A percentile compares a stretch with the other conserved stretches of the same genome.
Conservation (phyloP, 2,113 vertebrate species). For the Polyodon spathula region DNA sequence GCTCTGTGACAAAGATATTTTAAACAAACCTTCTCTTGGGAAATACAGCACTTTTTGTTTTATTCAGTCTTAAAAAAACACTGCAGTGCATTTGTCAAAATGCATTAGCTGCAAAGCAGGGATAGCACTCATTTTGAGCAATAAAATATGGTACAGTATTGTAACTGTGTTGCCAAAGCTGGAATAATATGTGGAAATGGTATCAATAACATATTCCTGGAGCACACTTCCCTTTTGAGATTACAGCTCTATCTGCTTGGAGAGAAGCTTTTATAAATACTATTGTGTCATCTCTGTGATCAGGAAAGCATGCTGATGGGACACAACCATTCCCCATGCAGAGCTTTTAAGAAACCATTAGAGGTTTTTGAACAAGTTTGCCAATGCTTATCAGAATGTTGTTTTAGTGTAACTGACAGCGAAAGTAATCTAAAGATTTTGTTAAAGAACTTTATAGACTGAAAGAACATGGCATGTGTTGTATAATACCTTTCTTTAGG, state of each 20-base stretch:
- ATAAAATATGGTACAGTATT: constrained; percentile 38
- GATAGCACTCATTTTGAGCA: constrained; percentile 31
- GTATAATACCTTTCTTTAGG: too few species aligned
- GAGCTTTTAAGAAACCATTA: constrained; percentile 55
- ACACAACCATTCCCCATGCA: constrained; percentile 53
- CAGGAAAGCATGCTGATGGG: constrained; percentile 44
- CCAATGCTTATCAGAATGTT: constrained; percentile 40
- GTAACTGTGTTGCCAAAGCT: constrained; percentile 47
- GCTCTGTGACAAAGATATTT: too few species aligned
- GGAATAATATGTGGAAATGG: constrained; percentile 33
- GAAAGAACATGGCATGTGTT: not conserved
- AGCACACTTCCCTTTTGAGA: constrained; percentile 37
- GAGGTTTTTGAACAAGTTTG: constrained; percentile 36
- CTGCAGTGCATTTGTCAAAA: constrained; percentile 58
- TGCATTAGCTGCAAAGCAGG: constrained; percentile 51
- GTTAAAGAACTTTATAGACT: constrained; percentile 1
- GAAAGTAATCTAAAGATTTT: constrained; percentile 43
- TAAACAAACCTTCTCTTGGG: constrained; percentile 41
- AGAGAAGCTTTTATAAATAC: constrained; percentile 39
- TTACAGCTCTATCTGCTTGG: constrained; percentile 31
- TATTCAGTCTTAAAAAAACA: constrained; percentile 51
- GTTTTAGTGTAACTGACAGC: constrained; percentile 52
- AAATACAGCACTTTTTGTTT: constrained; percentile 43
- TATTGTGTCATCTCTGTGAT: constrained; percentile 52
- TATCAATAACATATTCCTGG: constrained; percentile 43